A percentile compares a stretch with the other conserved stretches of the same genome.
Evolutionary conservation across 2,888 invertebrate genomes (phyloP).

Genomic region (Fragum sueziense): DNA sequence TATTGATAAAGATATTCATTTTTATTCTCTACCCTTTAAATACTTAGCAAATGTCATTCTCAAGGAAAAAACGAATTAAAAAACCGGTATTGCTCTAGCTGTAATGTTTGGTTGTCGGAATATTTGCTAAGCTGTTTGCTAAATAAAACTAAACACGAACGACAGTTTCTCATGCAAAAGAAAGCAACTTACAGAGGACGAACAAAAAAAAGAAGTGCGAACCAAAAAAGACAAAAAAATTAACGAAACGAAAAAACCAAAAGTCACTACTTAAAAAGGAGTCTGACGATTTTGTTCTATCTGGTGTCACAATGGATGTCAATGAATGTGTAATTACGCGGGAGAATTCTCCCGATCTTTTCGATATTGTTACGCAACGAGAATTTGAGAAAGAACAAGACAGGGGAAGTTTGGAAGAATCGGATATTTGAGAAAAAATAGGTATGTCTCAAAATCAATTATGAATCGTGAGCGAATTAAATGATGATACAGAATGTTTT

Average conservation of each 20-base stretch:
- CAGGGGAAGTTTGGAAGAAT: too few relatives aligned
- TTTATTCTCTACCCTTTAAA: too few relatives aligned
- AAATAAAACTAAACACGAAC: background rate
- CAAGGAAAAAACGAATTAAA: constrained; percentile 3
- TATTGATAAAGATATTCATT: too few relatives aligned
- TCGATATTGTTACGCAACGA: background rate
- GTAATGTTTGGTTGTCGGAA: constrained; percentile 10
- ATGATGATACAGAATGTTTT: too few relatives aligned
- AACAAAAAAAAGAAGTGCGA: background rate
- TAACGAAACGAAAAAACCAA: background rate
- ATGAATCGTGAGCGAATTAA: too few relatives aligned
- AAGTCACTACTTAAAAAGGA: background rate
- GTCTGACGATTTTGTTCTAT: background rate
- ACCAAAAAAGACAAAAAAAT: background rate
- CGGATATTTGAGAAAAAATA: background rate
- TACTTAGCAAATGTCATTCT: background rate
- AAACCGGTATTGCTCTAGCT: constrained; percentile 4
- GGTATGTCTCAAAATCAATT: constrained; percentile 17
- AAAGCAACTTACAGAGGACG: background rate
- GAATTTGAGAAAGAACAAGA: constrained; percentile 1
- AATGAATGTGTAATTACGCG: background rate
- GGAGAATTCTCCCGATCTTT: constrained; percentile 1
- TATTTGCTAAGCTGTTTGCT: constrained; percentile 1
- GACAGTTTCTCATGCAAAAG: background rate
- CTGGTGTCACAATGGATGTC: background rate